Conservation (phyloP, 2,888 invertebrate genomes). For the Cheilosia soror region DNA sequence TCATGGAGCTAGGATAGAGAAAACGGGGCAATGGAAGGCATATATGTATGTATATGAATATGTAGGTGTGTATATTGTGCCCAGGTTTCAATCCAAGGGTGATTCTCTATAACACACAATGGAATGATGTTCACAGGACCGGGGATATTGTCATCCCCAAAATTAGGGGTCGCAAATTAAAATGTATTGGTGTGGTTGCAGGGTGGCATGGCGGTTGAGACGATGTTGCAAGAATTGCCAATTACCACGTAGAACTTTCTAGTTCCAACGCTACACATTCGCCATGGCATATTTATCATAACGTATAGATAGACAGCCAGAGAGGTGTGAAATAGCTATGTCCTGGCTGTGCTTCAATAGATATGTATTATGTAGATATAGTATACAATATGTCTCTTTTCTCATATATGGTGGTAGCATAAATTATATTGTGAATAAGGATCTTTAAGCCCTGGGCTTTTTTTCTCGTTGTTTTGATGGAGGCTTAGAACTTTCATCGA, state of each 20-base stretch:
- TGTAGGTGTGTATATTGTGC: neutral
- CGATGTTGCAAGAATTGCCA: slow-evolving; percentile 59
- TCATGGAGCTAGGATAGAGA: slow-evolving; percentile 22
- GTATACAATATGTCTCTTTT: slow-evolving; percentile 44
- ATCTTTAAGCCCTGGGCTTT: slow-evolving; percentile 25
- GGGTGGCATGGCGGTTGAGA: slow-evolving; percentile 11
- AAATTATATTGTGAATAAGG: slow-evolving; percentile 59
- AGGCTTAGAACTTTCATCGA: slow-evolving; percentile 31
- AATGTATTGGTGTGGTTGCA: slow-evolving; percentile 55
- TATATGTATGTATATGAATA: neutral
- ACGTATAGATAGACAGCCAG: slow-evolving; percentile 26
- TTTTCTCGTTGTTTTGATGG: slow-evolving; percentile 41
- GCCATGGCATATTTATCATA: slow-evolving; percentile 26
- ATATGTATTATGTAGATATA: neutral
- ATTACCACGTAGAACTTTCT: slow-evolving; percentile 44
- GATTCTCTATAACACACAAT: slow-evolving; percentile 28
- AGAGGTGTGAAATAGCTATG: neutral
- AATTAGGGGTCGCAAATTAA: slow-evolving; percentile 65
- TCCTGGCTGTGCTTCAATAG: slow-evolving; percentile 1
- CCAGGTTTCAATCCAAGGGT: slow-evolving; percentile 42
- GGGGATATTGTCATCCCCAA: slow-evolving; percentile 50
- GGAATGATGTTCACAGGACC: slow-evolving; percentile 4
- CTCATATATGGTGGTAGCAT: slow-evolving; percentile 47
- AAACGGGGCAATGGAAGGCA: slow-evolving; percentile 11
- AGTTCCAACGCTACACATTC: slow-evolving; percentile 13